phyloP scores from a whole-genome alignment of 2,797 vertebrate genomes.

The Enteromius trimaculatus region DNA sequence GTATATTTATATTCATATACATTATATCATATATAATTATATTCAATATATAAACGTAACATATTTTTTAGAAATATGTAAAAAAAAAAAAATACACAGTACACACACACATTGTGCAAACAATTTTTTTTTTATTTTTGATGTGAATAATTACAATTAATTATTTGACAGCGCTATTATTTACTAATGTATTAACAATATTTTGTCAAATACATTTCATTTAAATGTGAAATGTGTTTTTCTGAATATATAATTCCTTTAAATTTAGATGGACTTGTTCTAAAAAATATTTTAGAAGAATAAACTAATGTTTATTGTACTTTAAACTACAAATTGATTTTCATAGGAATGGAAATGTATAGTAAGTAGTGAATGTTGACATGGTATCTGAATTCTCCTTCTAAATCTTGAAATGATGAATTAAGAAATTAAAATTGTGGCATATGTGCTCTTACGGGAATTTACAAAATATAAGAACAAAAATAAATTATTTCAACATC shows the following conservation, averaged over 20 bases:
- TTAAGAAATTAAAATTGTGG: not conserved
- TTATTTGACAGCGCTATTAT: no score
- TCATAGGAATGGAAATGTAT: not conserved
- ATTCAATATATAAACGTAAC: no score
- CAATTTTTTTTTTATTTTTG: no score
- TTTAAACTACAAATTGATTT: not conserved
- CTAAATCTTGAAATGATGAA: not conserved
- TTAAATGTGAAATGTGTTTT: not conserved
- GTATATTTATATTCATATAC: no score
- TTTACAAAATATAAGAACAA: conserved; percentile 5
- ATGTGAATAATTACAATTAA: no score
- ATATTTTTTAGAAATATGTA: no score
- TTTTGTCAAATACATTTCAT: no score
- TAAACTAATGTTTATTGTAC: not conserved
- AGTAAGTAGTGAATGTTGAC: not conserved
- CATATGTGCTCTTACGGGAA: not conserved
- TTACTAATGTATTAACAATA: no score
- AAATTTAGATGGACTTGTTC: not conserved
- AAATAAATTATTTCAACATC: not conserved
- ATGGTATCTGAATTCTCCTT: not conserved
- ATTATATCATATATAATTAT: no score
- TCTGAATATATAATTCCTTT: not conserved
- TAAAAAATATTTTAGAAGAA: not conserved
- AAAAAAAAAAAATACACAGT: no score
- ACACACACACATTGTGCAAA: no score